These are phyloP conservation scores for Xanthorhoe designata DNA, from an alignment of 2,888 invertebrate genomes.

Conservation along the genomic window DNA sequence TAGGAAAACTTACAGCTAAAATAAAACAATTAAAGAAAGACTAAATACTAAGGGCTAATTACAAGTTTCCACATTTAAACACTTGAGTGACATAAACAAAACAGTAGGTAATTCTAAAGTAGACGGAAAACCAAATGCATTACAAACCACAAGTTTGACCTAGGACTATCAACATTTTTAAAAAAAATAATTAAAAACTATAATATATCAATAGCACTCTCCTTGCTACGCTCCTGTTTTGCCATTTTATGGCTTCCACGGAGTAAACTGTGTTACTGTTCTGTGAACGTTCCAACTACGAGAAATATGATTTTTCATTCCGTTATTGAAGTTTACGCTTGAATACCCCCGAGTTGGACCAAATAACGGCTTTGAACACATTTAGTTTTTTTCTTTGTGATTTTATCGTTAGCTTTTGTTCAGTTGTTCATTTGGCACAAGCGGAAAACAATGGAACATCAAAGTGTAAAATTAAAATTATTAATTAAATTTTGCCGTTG, in stretches of 20 bases:
- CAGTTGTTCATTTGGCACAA: neutral
- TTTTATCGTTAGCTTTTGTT: conserved; percentile 5
- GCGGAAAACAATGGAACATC: conserved; percentile 4
- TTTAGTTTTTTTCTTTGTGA: conserved; percentile 6
- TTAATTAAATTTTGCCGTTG: too few species aligned
- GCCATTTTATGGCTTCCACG: conserved; percentile 31
- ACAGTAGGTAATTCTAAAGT: too few species aligned
- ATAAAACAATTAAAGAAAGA: too few species aligned
- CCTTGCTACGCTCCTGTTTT: neutral
- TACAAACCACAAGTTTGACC: too few species aligned
- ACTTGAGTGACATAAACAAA: too few species aligned
- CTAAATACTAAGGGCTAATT: too few species aligned
- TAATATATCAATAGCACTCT: too few species aligned
- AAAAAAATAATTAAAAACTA: too few species aligned
- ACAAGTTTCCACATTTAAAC: too few species aligned
- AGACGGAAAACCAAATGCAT: too few species aligned
- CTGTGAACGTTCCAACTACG: conserved; percentile 34
- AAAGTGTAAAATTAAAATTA: neutral
- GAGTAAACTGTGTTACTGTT: conserved; percentile 37
- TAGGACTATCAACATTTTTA: too few species aligned
- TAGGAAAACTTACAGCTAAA: too few species aligned
- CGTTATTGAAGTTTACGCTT: conserved; percentile 32
- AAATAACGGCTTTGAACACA: conserved; percentile 19
- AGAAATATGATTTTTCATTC: conserved; percentile 42
- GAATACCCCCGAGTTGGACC: conserved; percentile 27